Evolutionary conservation across 2,888 invertebrate species (phyloP), one percentile per base, ranked within the genome.

Genomic region (Lepidocyrtoides sp.): DNA sequence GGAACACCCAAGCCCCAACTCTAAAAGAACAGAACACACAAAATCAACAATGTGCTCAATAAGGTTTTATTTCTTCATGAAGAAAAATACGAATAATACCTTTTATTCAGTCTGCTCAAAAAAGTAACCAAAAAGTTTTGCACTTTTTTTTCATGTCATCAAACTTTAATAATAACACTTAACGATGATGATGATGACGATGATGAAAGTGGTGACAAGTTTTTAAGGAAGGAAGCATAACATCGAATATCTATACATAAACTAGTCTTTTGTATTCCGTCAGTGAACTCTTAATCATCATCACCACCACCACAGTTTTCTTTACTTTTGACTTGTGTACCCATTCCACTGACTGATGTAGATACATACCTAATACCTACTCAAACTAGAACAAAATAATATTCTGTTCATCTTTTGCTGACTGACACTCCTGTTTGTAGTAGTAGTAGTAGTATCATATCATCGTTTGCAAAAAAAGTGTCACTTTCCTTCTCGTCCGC

Each of bases 1-100:
- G 72, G 48, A 75, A 48, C 48, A 44, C 72, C 23, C 48, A 48
- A 8, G 57, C 17, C 57, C n/a, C n/a, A n/a, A n/a, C n/a, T n/a
- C n/a, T n/a, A n/a, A n/a, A n/a, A n/a, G n/a, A n/a, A n/a, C n/a
- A n/a, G n/a, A n/a, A n/a, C n/a, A n/a, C n/a, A 10, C 20, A 57
- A 2, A 7, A 60, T 7, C 60, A 60, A 60, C 60, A 60, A 60
- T 60, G 60, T 48, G n/a, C n/a, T n/a, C n/a, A n/a, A n/a, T n/a
- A n/a, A n/a, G n/a, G n/a, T n/a, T n/a, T n/a, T n/a, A n/a, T n/a
- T n/a, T n/a, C n/a, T 41, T 48, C 14, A 48, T 48, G 12, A 14
- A 48, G 48, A 7, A 57, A 23, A 60, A 60, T 48, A n/a, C 10
- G 10, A n/a, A 48, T 48, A 48, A 48, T 48, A 48, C n/a, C n/a